Evolutionary conservation across 2,113 vertebrate species (phyloP).

Genomic region (Podiceps cristatus): DNA sequence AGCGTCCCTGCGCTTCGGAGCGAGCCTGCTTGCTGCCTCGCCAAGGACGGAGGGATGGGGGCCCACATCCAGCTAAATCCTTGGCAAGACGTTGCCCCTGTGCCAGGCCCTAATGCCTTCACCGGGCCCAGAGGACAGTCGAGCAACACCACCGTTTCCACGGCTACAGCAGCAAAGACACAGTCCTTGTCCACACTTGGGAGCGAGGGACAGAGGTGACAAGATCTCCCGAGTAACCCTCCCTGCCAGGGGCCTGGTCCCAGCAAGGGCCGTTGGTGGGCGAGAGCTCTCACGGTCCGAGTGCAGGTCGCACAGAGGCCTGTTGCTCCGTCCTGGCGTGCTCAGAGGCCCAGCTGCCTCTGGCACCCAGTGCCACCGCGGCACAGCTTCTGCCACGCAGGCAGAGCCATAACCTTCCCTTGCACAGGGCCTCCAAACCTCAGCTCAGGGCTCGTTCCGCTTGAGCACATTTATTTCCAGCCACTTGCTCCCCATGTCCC

Average conservation of each 20-base stretch:
- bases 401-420: not conserved
- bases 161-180: not conserved
- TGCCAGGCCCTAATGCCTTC: not conserved
- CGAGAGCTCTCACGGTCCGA: accelerated
- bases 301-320: not conserved
- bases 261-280: not conserved
- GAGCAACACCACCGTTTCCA: accelerated
- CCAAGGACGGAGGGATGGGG: not conserved
- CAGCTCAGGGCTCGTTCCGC: not conserved
- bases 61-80: not conserved
- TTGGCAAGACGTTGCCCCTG: not conserved
- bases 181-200: not conserved
- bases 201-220: not conserved
- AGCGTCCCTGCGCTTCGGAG: not conserved
- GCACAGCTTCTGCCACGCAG: not conserved
- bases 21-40: not conserved
- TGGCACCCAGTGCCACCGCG: not conserved
- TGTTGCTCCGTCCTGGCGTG: accelerated
- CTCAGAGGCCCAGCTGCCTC: not conserved
- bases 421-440: not conserved
- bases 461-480: not conserved
- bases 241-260: not conserved
- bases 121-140: not conserved
- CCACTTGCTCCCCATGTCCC: not conserved
- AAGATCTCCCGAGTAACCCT: not conserved